Evolutionary conservation across 1,140 invertebrate species (phyloP), one percentile per base, ranked within the genome.

Genomic region (Aphelinus certus): DNA sequence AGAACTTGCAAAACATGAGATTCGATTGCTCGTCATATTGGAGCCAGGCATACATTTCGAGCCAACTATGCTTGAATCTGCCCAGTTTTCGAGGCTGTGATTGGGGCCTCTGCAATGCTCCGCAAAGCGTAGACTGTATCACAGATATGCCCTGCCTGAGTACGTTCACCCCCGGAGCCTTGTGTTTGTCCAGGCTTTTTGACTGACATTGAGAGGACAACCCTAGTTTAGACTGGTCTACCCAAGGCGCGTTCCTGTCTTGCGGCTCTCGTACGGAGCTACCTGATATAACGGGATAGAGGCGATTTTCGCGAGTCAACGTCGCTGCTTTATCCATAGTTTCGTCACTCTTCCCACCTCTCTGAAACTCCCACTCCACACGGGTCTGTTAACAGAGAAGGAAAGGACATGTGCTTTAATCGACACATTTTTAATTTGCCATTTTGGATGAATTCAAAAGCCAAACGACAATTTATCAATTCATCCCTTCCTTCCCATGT

Each of bases 1-100:
- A 93, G 75, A 90, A 93, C 78, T 91, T 92, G 81, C 93, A 94
- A 82, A 88, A 93, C 92, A 94, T 94, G 51, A 91, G 90, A 79
- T 93, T 93, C 46, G 87, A 87, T 55, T 83, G 70, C 81, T 92
- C 89, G 74, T 93, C 92, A 76, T 92, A 93, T 76, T 92, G 89
- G 61, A 94, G 81, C 92, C 92, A 94, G 2, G 90, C 89, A 82
- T 92, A 93, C 4, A 89, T 88, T 55, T 91, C 88, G 9, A 93
- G 82, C 92, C 92, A 93, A 72, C 88, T 90, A 9, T 88, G 82
- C 63, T 91, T 88, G 80, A 94, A 94, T 70, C 89, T 89, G 26
- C 91, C 90, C 60, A 88, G 88, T 81, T 92, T 93, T 76, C 90
- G 86, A 49, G 85, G 82, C 47, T 81, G 73, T 43, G 71, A 42